These are phyloP conservation scores for Neotoma lepida DNA, from an alignment of 2,113 vertebrate species.

Conservation along the genomic window DNA sequence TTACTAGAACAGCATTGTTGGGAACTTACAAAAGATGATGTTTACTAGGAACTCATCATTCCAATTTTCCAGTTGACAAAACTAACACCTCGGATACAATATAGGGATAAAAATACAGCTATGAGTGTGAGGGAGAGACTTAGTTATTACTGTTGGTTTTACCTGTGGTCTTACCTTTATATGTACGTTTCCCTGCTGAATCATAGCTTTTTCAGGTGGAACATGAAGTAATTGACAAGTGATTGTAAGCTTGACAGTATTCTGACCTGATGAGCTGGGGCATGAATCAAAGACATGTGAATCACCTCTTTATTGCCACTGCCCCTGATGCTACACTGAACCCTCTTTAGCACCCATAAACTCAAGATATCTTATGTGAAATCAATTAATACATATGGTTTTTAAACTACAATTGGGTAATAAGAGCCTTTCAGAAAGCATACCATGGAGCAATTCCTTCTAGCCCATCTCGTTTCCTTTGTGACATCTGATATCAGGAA, in stretches of 20 bases:
- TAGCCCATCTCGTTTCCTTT: not conserved
- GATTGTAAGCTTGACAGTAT: not conserved
- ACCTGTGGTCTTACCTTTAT: not conserved
- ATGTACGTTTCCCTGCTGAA: not conserved
- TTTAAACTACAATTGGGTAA: not conserved
- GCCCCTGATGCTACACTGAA: not conserved
- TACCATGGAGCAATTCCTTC: not conserved
- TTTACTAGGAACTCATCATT: slow-evolving; percentile 40
- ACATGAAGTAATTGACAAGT: slow-evolving; percentile 24
- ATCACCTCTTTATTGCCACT: not conserved
- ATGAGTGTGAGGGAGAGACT: not conserved
- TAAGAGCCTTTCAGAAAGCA: slow-evolving; percentile 24
- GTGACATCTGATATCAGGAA: not conserved
- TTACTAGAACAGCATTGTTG: not conserved
- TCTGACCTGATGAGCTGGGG: not conserved
- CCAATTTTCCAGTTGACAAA: slow-evolving; percentile 17
- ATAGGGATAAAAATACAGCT: not conserved
- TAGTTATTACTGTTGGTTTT: not conserved
- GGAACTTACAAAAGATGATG: not conserved
- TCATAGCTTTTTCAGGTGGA: slow-evolving; percentile 20
- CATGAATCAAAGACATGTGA: slow-evolving; percentile 22
- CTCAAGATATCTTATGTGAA: not conserved
- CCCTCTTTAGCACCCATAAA: not conserved
- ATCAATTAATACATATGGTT: not conserved
- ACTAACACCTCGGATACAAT: not conserved